Base-by-base conservation (phyloP, 2,113 vertebrate genomes). In the Neoarius graeffei region DNA sequence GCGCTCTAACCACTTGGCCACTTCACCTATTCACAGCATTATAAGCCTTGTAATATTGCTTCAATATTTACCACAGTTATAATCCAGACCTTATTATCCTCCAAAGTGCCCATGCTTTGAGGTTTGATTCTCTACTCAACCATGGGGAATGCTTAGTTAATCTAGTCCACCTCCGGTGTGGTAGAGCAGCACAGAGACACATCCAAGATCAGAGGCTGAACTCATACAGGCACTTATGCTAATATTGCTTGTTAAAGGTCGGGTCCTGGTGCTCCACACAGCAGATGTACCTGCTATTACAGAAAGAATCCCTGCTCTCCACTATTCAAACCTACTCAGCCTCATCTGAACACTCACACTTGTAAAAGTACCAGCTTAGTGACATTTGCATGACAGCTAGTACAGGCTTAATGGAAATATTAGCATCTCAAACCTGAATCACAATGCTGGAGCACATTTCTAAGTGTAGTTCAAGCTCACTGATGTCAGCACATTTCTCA, bases 181-280 rank as follows among this genome's bases (percentile, higher is more conserved):
- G 67, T 35, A 85, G n/a, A 85, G 50, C n/a, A 54, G 80, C 69
- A 15, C 57, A 27, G 5, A 77, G 74, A 83, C 83, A 85, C 83
- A 79, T 87, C 62, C 74, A 67, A 66, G 88, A 89, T 83, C 88
- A 90, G 79, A 89, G 76, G 90, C 54, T 64, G 52, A 30, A 73
- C 67, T 90, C 62, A 83, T 87, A 85, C 85, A 81, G 69, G 64
- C 88, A 69, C 86, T 90, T 90, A 89, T 89, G 85, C 83, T 87
- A 90, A 89, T 90, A 83, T 42, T 74, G 50, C 66, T 90, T 85
- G 85, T 89, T 90, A 90, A 90, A 90, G 88, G 87, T 89, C 79
- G 9, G 23, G 76, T n/a, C 77, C 83, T 81, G 69, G 77, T 83
- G 67, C 83, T 76, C 27, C 88, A 87, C 13, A 11, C 85, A 87